Evolutionary conservation across 2,113 vertebrate species (phyloP), one percentile per base, ranked within the genome.

Genomic region (Lamprologus callipterus): DNA sequence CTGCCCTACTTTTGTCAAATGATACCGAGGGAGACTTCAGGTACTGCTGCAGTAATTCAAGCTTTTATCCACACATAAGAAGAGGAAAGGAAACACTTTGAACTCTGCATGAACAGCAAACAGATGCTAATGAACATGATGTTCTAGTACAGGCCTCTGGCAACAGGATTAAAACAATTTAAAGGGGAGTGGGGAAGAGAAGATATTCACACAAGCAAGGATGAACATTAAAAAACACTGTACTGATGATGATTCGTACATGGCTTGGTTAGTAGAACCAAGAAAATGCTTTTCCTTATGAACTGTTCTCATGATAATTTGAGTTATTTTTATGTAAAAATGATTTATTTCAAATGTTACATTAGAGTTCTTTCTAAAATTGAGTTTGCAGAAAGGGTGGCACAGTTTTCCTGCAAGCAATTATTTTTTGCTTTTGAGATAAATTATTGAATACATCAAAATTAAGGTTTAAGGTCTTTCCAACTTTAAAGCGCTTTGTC

Each of bases 91-190:
- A 85, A 88, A 87, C 81, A 84, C 91, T 93, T 92, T 94, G 91
- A 95, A 94, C 91, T 84, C 92, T 79, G 89, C 84, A 88, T 88
- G 82, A 93, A 89, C 88, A 87, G 87, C 92, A 94, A 93, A 92
- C 93, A 94, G 92, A 95, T 93, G 93, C 92, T 95, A 96, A 95
- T 95, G 93, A 96, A 95, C 90, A 90, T 83, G 90, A 90, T 93
- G 91, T 89, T 93, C 92, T 90, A 92, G 93, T 89, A 85, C 86
- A 85, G 73, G 91, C 90, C 90, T 79, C 89, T 85, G 91, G 93
- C 92, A 87, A 87, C 49, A 87, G 85, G 93, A 93, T 90, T 90
- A 91, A 91, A 92, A 90, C 87, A 85, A 91, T 88, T 93, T 88
- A 88, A 85, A 88, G 45, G 82, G 65, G 85, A 86, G 73, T 85